Conservation (phyloP, 2,797 vertebrate species). For the Poecilia velifera region DNA sequence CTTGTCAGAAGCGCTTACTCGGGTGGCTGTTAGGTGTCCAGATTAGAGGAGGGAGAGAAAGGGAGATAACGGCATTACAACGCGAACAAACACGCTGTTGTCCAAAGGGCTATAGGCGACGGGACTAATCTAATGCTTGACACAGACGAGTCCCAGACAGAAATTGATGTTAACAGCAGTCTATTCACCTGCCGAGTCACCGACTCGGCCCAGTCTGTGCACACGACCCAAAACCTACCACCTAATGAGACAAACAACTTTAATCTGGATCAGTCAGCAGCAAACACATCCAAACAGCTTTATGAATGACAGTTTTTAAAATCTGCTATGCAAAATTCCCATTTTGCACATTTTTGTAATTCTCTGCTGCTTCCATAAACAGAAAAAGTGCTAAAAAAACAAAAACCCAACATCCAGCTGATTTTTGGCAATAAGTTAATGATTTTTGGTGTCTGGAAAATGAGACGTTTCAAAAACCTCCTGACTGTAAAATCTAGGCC, state of each 20-base stretch:
- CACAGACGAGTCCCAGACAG: constrained; percentile 48
- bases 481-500: too few species aligned
- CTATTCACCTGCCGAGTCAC: constrained; percentile 12
- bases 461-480: too few species aligned
- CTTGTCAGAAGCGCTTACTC: constrained; percentile 77
- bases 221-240: neutral
- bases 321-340: too few species aligned
- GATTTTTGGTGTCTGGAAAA: too few species aligned
- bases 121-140: constrained; percentile 67
- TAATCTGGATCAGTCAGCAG: neutral
- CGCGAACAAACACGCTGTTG: constrained; percentile 68
- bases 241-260: neutral
- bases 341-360: too few species aligned
- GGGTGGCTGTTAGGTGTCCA: constrained; percentile 64
- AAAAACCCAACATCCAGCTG: too few species aligned
- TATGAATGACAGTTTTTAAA: neutral
- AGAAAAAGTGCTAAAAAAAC: too few species aligned
- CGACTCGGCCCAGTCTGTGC: constrained; percentile 2
- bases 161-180: constrained; percentile 53
- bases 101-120: constrained; percentile 58
- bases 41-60: constrained; percentile 65
- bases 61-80: constrained; percentile 67
- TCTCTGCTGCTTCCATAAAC: too few species aligned
- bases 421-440: too few species aligned
- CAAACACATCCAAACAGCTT: neutral